These are phyloP conservation scores for Salminus brasiliensis DNA, from an alignment of 2,113 vertebrate genomes.

Conservation along the genomic window DNA sequence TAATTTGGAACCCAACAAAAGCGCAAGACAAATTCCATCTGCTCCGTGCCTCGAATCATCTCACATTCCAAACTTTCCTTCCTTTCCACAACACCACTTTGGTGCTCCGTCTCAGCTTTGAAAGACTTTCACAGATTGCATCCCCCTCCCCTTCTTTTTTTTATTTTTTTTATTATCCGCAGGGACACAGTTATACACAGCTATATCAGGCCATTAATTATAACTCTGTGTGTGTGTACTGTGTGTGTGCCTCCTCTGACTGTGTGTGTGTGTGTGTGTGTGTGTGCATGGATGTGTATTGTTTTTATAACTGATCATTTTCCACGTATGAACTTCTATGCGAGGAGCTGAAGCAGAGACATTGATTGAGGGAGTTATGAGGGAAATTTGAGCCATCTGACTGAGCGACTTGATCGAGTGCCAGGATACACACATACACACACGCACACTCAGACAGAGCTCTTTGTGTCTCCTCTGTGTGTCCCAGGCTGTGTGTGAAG, in stretches of 20 bases:
- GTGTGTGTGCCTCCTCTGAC: too few species aligned
- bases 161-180: slow-evolving; percentile 13
- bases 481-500: slow-evolving; percentile 89
- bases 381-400: slow-evolving; percentile 51
- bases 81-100: slow-evolving; percentile 10
- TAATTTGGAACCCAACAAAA: slow-evolving; percentile 74
- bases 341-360: slow-evolving; percentile 31
- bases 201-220: slow-evolving; percentile 51
- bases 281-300: slow-evolving; percentile 31
- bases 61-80: slow-evolving; percentile 59
- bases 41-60: slow-evolving; percentile 53
- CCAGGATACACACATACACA: slow-evolving; percentile 44
- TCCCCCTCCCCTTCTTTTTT: slow-evolving; percentile 20
- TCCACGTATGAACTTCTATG: slow-evolving; percentile 45
- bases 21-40: slow-evolving; percentile 68
- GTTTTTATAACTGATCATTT: slow-evolving; percentile 45
- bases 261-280: too few species aligned
- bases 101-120: slow-evolving; percentile 42
- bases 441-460: background rate
- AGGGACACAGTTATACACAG: slow-evolving; percentile 10
- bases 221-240: slow-evolving; percentile 30
- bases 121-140: slow-evolving; percentile 49
- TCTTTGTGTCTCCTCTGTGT: slow-evolving; percentile 55
- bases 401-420: slow-evolving; percentile 48
- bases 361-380: slow-evolving; percentile 40